Evolutionary conservation across 2,888 invertebrate genomes (phyloP).

Genomic region (Ctenicera cuprea): DNA sequence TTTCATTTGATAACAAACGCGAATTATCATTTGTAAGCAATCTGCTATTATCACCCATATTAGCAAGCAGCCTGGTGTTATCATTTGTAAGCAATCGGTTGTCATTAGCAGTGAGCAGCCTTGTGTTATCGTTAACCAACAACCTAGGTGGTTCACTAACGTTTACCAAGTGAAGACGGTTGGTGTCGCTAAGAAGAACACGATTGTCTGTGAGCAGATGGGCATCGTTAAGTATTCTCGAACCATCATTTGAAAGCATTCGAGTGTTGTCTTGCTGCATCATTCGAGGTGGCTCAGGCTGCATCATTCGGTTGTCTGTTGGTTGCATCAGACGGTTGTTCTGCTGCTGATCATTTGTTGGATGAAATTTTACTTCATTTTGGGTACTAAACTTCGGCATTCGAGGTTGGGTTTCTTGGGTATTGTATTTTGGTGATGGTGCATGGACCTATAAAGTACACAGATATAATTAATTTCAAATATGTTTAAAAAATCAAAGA

Average conservation of each 20-base stretch:
- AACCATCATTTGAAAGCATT: conserved; percentile 59
- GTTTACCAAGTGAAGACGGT: conserved; percentile 67
- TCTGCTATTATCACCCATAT: conserved; percentile 64
- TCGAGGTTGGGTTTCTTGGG: conserved; percentile 62
- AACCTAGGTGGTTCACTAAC: conserved; percentile 67
- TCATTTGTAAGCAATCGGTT: conserved; percentile 59
- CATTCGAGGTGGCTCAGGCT: conserved; percentile 65
- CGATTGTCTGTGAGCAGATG: conserved; percentile 64
- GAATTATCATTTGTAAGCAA: conserved; percentile 63
- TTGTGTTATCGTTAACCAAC: conserved; percentile 66
- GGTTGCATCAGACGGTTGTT: conserved; percentile 65
- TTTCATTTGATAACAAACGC: conserved; percentile 65
- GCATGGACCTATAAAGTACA: conserved; percentile 63
- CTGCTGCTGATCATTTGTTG: conserved; percentile 46
- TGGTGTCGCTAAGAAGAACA: conserved; percentile 61
- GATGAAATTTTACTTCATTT: conserved; percentile 61
- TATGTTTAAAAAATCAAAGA: not conserved
- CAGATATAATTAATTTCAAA: conserved; percentile 17
- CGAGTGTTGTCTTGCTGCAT: conserved; percentile 62
- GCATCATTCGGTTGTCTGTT: conserved; percentile 66
- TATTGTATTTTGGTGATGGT: conserved; percentile 66
- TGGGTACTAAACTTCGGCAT: conserved; percentile 61
- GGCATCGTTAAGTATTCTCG: conserved; percentile 57
- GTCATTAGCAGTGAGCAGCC: conserved; percentile 61
- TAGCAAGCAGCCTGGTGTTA: conserved; percentile 64